These are phyloP conservation scores for Zaprionus camerounensis DNA, from an alignment of 1,140 invertebrate genomes.

Conservation along the genomic window DNA sequence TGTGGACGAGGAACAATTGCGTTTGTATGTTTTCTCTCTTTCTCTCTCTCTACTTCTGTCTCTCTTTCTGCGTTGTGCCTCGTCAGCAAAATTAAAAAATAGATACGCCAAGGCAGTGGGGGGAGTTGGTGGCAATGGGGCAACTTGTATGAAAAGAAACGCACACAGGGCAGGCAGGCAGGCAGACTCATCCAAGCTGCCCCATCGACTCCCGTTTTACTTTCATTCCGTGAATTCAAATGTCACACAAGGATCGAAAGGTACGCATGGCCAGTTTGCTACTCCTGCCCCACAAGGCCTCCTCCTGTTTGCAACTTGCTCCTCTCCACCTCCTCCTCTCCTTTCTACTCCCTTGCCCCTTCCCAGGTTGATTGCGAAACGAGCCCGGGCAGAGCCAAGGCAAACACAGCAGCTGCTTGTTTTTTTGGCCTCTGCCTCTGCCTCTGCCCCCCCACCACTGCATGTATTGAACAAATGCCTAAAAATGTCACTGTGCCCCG, in stretches of 20 bases:
- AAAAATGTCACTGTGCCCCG: conserved; percentile 74
- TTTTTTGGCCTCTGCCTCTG: conserved; percentile 1
- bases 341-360: background rate
- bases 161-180: conserved; percentile 4
- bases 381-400: conserved; percentile 13
- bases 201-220: conserved; percentile 5
- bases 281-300: background rate
- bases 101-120: conserved; percentile 62
- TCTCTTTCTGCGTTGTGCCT: conserved; percentile 49
- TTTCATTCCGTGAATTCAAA: conserved; percentile 71
- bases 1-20: conserved; percentile 79
- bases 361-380: conserved; percentile 39
- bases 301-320: background rate
- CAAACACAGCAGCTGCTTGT: conserved; percentile 76
- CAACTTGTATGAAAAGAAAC: conserved; percentile 75
- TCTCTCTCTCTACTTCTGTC: no score
- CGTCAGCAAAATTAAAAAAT: conserved; percentile 83
- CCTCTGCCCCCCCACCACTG: background rate
- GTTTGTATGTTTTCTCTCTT: conserved; percentile 74
- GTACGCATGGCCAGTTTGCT: conserved; percentile 73
- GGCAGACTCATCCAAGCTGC: background rate
- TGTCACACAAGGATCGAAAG: conserved; percentile 82
- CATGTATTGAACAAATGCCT: conserved; percentile 59
- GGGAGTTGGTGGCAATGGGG: background rate
- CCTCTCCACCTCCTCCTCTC: background rate